phyloP scores from a whole-genome alignment of 1,140 invertebrate species.

The Neotoxoptera formosana region DNA sequence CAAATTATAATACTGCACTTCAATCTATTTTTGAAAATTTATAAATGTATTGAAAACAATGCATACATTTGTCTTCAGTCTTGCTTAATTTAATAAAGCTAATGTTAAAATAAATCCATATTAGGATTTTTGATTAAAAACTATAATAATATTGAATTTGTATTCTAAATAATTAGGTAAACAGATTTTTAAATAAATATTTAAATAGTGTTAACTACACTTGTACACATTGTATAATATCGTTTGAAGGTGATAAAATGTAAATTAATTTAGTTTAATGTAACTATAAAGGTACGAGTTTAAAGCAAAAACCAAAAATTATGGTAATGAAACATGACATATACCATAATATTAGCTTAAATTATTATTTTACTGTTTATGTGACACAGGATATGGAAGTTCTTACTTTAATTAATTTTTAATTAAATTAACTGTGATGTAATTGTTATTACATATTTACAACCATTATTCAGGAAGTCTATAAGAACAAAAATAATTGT shows the following conservation, averaged over 20 bases:
- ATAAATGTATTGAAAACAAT: background rate
- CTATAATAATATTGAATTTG: background rate
- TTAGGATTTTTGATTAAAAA: background rate
- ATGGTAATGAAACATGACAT: background rate
- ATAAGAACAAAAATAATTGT: background rate
- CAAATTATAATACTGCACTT: background rate
- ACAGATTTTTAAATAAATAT: background rate
- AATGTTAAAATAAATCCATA: background rate
- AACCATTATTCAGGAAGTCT: background rate
- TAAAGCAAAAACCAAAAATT: background rate
- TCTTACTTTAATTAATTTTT: background rate
- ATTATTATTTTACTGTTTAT: background rate
- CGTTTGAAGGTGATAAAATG: background rate
- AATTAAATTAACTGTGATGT: background rate
- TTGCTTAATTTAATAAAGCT: background rate
- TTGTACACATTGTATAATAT: background rate
- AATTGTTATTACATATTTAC: background rate
- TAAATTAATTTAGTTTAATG: background rate
- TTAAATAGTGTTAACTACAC: background rate
- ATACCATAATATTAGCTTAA: background rate
- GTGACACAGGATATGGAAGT: background rate
- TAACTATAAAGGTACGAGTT: background rate
- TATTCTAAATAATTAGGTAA: background rate
- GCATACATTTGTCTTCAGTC: background rate
- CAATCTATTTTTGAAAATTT: background rate